phyloP scores from a whole-genome alignment of 1,140 invertebrate species.

The Drosophila arizonae region DNA sequence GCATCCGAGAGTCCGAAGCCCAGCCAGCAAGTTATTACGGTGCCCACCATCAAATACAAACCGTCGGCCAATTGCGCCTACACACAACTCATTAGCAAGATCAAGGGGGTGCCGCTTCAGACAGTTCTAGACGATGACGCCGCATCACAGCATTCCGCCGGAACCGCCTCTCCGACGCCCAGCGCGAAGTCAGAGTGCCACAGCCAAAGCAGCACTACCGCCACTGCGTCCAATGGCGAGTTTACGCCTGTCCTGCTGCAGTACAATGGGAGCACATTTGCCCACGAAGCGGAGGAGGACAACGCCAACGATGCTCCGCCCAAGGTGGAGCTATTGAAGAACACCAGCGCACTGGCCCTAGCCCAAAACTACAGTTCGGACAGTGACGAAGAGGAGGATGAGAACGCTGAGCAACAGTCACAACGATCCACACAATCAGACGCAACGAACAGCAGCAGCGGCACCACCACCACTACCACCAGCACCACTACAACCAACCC shows the following conservation, averaged over 20 bases:
- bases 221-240: slow-evolving; percentile 26
- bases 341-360: slow-evolving; percentile 84
- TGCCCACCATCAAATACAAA: slow-evolving; percentile 87
- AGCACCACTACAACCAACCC: neutral
- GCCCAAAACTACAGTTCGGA: slow-evolving; percentile 85
- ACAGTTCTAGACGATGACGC: slow-evolving; percentile 71
- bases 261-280: slow-evolving; percentile 74
- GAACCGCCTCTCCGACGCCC: slow-evolving; percentile 61
- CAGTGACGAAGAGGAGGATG: slow-evolving; percentile 75
- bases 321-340: slow-evolving; percentile 74
- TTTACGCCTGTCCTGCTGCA: slow-evolving; percentile 73
- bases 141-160: slow-evolving; percentile 58
- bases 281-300: slow-evolving; percentile 51
- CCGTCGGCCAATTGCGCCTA: slow-evolving; percentile 93
- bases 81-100: slow-evolving; percentile 91
- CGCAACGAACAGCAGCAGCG: neutral
- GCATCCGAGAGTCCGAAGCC: slow-evolving; percentile 40
- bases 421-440: neutral
- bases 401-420: neutral
- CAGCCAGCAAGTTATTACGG: slow-evolving; percentile 63
- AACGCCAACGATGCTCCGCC: slow-evolving; percentile 48
- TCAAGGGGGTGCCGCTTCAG: slow-evolving; percentile 87
- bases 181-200: slow-evolving; percentile 64
- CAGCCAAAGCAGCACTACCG: slow-evolving; percentile 33
- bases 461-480: neutral